Evolutionary conservation across 2,888 invertebrate species (phyloP).

Genomic region (Ptychoptera albimana): DNA sequence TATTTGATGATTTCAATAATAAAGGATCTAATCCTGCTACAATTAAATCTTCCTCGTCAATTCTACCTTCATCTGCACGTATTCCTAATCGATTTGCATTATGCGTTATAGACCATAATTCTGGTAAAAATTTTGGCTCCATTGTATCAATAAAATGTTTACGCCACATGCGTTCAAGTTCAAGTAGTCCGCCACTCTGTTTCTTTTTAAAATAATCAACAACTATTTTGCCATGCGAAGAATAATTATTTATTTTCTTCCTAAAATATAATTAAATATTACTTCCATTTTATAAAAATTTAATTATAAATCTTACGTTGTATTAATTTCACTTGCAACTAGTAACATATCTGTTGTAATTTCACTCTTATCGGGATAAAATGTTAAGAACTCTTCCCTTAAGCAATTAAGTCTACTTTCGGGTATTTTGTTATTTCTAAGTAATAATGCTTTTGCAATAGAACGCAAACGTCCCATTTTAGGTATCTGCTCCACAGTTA

Average conservation of each 20-base stretch:
- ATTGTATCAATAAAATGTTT: constrained; percentile 56
- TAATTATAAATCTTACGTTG: constrained; percentile 27
- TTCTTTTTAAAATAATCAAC: constrained; percentile 38
- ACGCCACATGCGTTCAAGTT: constrained; percentile 58
- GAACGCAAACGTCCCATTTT: constrained; percentile 34
- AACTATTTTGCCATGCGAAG: constrained; percentile 40
- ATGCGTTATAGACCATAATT: constrained; percentile 60
- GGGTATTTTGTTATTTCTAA: constrained; percentile 35
- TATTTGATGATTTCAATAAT: neutral
- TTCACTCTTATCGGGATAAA: constrained; percentile 31
- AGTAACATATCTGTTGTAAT: constrained; percentile 35
- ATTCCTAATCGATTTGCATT: constrained; percentile 43
- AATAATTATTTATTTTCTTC: constrained; percentile 30
- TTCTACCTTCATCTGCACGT: constrained; percentile 35
- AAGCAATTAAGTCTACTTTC: constrained; percentile 32
- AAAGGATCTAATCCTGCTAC: constrained; percentile 22
- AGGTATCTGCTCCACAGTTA: constrained; percentile 25
- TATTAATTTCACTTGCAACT: constrained; percentile 33
- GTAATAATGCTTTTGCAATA: constrained; percentile 40
- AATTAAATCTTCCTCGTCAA: constrained; percentile 27
- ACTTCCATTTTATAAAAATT: neutral
- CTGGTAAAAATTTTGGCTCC: constrained; percentile 53
- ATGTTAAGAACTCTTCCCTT: constrained; percentile 31
- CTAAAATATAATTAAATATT: too few species aligned
- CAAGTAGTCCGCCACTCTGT: constrained; percentile 39